These are phyloP conservation scores for Mythimna lalbum DNA, from an alignment of 2,888 invertebrate species.

Conservation along the genomic window DNA sequence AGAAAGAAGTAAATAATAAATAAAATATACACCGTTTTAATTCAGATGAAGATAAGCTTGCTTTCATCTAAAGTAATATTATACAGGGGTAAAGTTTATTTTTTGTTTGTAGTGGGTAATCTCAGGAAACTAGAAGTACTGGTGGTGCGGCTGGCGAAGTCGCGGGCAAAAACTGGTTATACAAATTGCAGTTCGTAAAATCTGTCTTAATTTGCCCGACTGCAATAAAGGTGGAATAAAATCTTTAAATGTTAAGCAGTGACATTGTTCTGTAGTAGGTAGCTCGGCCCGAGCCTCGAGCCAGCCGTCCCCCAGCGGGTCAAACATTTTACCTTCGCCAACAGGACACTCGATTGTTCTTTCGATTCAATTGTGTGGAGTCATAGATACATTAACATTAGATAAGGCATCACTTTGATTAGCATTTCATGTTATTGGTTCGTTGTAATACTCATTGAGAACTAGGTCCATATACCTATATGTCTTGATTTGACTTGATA, in stretches of 20 bases:
- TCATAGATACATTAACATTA: conserved; percentile 69
- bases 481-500: conserved; percentile 16
- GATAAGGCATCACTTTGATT: conserved; percentile 69
- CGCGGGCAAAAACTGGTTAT: not conserved
- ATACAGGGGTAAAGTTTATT: too few species aligned
- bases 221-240: conserved; percentile 6
- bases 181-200: not conserved
- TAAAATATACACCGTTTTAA: not conserved
- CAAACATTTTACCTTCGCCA: conserved; percentile 66
- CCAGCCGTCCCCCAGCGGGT: conserved; percentile 42
- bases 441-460: conserved; percentile 53
- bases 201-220: conserved; percentile 2
- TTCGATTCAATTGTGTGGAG: conserved; percentile 73
- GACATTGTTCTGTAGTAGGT: conserved; percentile 4
- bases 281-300: too few species aligned
- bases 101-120: too few species aligned
- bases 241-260: conserved; percentile 20
- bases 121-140: too few species aligned
- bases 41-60: not conserved
- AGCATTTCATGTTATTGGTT: conserved; percentile 68
- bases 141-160: too few species aligned
- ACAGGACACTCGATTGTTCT: conserved; percentile 74
- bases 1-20: not conserved
- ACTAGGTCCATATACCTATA: not conserved
- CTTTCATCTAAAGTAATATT: not conserved